A percentile compares a stretch with the other conserved stretches of the same genome.
Evolutionary conservation across 1,140 invertebrate species (phyloP).

Genomic region (Babylonia areolata): DNA sequence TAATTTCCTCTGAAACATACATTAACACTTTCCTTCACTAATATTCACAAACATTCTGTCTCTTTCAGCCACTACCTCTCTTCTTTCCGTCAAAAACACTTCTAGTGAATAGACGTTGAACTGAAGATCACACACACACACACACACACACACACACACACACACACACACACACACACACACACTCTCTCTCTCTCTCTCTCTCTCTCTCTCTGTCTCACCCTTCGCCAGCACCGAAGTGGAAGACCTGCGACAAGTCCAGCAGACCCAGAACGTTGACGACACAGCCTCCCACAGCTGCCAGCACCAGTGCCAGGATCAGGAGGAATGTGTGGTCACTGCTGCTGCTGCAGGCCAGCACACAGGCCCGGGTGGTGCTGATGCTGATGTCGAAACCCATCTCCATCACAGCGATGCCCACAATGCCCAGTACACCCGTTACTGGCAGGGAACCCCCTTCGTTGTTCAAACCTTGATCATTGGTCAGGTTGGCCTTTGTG

Average conservation of each 20-base stretch:
- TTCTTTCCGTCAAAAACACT: no score
- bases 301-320: not conserved
- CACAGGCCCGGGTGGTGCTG: not conserved
- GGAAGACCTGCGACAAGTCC: not conserved
- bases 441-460: not conserved
- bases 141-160: no score
- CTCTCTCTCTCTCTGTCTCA: no score
- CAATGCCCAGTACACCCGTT: not conserved
- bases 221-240: not conserved
- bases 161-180: no score
- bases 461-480: no score
- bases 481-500: not conserved
- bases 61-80: no score
- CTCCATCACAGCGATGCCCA: not conserved
- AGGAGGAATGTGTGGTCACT: not conserved
- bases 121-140: no score
- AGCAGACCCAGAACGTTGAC: not conserved
- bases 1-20: no score
- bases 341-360: not conserved
- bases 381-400: not conserved
- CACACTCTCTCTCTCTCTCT: no score
- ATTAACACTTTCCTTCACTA: no score
- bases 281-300: constrained; percentile 4
- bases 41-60: no score
- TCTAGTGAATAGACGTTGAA: no score